phyloP scores from a whole-genome alignment of 2,888 invertebrate genomes.

The Aspidiotus destructor region DNA sequence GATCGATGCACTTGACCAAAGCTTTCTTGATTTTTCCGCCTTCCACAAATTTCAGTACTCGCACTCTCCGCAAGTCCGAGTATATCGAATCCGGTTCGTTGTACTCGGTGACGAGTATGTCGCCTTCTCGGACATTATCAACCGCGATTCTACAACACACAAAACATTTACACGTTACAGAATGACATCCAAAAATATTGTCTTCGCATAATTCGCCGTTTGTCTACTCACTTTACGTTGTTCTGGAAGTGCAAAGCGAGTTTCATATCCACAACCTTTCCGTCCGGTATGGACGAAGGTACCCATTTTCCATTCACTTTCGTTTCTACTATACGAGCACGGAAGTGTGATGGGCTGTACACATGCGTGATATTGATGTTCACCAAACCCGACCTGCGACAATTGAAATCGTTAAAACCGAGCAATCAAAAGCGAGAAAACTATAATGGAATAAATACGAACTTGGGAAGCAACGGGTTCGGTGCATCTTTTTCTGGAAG shows the following conservation, averaged over 20 bases:
- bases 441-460: too few species aligned
- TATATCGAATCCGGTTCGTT: background rate
- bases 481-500: slow-evolving; percentile 6
- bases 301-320: background rate
- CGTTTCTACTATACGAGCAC: slow-evolving; percentile 9
- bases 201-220: too few species aligned
- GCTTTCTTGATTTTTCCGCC: slow-evolving; percentile 8
- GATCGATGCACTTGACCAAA: slow-evolving; percentile 3
- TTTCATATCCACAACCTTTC: too few species aligned
- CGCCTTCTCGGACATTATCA: background rate
- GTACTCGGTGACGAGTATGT: background rate
- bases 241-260: too few species aligned
- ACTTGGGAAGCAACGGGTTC: slow-evolving; percentile 3
- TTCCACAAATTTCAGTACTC: slow-evolving; percentile 12
- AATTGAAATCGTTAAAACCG: too few species aligned
- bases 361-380: slow-evolving; percentile 7
- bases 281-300: too few species aligned
- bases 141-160: too few species aligned
- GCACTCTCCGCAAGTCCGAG: background rate
- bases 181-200: too few species aligned
- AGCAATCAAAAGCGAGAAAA: too few species aligned
- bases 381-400: slow-evolving; percentile 11
- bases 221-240: too few species aligned
- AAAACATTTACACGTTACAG: too few species aligned
- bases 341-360: slow-evolving; percentile 14